These are phyloP conservation scores for Myopa tessellatipennis DNA, from an alignment of 2,888 invertebrate species.

Conservation along the genomic window DNA sequence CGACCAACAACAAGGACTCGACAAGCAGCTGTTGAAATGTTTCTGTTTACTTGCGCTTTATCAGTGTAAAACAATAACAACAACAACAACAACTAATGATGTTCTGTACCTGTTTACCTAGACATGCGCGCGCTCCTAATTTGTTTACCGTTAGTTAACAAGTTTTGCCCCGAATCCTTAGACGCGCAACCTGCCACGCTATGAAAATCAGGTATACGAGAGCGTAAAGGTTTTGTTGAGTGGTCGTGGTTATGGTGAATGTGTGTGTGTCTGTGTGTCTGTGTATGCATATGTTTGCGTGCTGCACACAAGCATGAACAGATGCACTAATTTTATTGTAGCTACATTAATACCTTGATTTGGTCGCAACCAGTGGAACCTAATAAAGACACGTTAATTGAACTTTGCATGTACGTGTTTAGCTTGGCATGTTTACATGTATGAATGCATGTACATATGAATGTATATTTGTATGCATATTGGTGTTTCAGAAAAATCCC, in stretches of 20 bases:
- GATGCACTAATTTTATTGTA: conserved; percentile 5
- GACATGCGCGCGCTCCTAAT: conserved; percentile 15
- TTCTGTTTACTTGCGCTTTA: background rate
- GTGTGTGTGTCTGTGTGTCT: conserved; percentile 1
- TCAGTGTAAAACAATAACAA: background rate
- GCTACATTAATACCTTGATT: background rate
- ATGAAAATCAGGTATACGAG: background rate
- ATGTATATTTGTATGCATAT: background rate
- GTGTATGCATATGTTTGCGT: background rate
- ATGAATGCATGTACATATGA: background rate
- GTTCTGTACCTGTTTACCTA: background rate
- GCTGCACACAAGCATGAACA: conserved; percentile 1
- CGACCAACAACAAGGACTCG: conserved; percentile 5
- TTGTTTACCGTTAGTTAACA: conserved; percentile 16
- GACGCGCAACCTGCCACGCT: background rate
- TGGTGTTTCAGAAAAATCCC: background rate
- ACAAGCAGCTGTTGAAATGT: conserved; percentile 17
- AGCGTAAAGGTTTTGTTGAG: background rate
- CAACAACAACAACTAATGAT: background rate
- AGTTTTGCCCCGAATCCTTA: conserved; percentile 2
- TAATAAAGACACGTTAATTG: conserved; percentile 16
- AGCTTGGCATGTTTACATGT: background rate
- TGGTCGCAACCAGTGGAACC: background rate
- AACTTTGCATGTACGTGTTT: background rate
- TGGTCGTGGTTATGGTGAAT: background rate